These are phyloP conservation scores for Monodelphis domestica DNA, from an alignment of 2,797 vertebrate genomes.

Conservation along the genomic window DNA sequence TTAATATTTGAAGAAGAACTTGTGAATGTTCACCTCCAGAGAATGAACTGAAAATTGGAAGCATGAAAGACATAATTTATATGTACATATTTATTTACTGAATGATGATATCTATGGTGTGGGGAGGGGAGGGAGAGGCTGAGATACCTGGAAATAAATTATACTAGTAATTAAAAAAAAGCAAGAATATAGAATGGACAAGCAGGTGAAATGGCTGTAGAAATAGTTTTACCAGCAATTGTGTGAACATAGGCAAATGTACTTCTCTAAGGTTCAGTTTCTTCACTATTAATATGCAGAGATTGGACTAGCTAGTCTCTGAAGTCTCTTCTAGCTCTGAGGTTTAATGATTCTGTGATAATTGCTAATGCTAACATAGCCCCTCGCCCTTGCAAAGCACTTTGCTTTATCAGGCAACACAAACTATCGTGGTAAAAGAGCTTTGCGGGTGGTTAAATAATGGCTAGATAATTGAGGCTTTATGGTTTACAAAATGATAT, in stretches of 20 bases:
- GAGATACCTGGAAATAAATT: too few relatives aligned
- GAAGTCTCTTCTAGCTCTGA: not conserved
- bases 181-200: not conserved
- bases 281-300: not conserved
- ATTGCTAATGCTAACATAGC: not conserved
- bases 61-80: too few relatives aligned
- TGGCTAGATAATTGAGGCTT: slow-evolving; percentile 8
- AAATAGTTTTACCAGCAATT: not conserved
- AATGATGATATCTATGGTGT: too few relatives aligned
- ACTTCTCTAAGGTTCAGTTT: not conserved
- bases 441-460: slow-evolving; percentile 20
- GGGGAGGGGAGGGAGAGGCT: too few relatives aligned
- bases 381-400: not conserved
- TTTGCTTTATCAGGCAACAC: not conserved
- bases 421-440: not conserved
- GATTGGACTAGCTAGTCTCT: not conserved
- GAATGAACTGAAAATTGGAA: too few relatives aligned
- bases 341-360: not conserved
- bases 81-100: too few relatives aligned
- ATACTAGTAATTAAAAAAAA: too few relatives aligned
- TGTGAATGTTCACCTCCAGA: too few relatives aligned
- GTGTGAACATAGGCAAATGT: not conserved
- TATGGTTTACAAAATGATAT: not conserved
- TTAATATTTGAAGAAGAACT: too few relatives aligned
- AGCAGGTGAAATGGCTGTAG: not conserved